These are phyloP conservation scores for Ctenodactylus gundi DNA, from an alignment of 2,113 vertebrate genomes.

Conservation along the genomic window DNA sequence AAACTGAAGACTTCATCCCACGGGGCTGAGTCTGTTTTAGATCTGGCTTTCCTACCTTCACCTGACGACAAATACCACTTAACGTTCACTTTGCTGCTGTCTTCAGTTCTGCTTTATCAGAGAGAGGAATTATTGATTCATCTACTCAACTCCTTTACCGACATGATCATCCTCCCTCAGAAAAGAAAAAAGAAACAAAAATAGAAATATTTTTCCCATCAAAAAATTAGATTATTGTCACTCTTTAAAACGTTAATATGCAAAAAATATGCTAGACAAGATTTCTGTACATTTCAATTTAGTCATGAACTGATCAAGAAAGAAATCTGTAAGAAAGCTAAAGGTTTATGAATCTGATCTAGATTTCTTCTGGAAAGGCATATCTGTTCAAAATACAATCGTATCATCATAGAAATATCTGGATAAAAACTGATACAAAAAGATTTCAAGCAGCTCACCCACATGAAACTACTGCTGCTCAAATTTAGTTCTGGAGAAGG, in stretches of 20 bases:
- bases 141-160: background rate
- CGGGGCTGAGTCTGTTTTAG: background rate
- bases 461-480: background rate
- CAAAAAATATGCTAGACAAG: background rate
- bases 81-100: too few relatives aligned
- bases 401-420: background rate
- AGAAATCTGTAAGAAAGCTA: background rate
- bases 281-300: background rate
- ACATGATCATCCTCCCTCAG: background rate
- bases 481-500: background rate
- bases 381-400: background rate
- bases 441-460: background rate
- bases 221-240: background rate
- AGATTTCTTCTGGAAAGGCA: background rate
- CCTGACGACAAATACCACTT: too few relatives aligned
- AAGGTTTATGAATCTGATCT: background rate
- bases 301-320: slow-evolving; percentile 12
- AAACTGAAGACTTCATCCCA: background rate
- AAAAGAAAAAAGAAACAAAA: background rate
- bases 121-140: background rate
- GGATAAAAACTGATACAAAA: background rate
- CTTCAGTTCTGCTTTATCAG: background rate
- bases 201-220: background rate
- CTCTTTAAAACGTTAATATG: background rate
- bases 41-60: background rate